Conservation (phyloP, 35 echinoderm and acorn worm species). For the Acanthaster planci region DNA sequence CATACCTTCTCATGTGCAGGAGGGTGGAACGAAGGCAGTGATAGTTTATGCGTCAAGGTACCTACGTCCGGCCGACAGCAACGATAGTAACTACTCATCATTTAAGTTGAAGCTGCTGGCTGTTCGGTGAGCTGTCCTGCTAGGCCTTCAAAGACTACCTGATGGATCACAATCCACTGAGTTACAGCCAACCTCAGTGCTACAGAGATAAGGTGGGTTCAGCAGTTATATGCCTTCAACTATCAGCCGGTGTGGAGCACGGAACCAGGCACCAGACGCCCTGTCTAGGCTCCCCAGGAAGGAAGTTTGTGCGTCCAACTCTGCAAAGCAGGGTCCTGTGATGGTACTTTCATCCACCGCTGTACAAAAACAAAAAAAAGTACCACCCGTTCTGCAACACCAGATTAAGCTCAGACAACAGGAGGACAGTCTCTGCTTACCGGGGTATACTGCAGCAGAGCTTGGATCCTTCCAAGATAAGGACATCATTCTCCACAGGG, state of each 20-base stretch:
- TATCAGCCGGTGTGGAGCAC: constrained; percentile 48
- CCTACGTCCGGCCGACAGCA: constrained; percentile 44
- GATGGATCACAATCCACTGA: constrained; percentile 75
- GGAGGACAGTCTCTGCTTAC: background rate
- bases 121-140: constrained; percentile 72
- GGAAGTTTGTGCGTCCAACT: background rate
- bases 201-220: constrained; percentile 54
- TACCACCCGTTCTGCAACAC: background rate
- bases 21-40: constrained; percentile 27
- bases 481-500: background rate
- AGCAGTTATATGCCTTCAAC: constrained; percentile 55
- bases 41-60: constrained; percentile 70
- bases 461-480: background rate
- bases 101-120: constrained; percentile 25
- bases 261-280: constrained; percentile 58
- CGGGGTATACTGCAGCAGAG: background rate
- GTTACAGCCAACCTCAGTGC: constrained; percentile 74
- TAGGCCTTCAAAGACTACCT: constrained; percentile 69
- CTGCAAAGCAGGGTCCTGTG: background rate
- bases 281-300: constrained; percentile 29
- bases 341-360: background rate
- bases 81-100: constrained; percentile 65
- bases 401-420: background rate
- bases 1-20: constrained; percentile 55
- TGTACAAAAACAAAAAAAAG: too few species aligned